Conservation (phyloP, 2,113 vertebrate species). For the Amphiprion ocellaris region DNA sequence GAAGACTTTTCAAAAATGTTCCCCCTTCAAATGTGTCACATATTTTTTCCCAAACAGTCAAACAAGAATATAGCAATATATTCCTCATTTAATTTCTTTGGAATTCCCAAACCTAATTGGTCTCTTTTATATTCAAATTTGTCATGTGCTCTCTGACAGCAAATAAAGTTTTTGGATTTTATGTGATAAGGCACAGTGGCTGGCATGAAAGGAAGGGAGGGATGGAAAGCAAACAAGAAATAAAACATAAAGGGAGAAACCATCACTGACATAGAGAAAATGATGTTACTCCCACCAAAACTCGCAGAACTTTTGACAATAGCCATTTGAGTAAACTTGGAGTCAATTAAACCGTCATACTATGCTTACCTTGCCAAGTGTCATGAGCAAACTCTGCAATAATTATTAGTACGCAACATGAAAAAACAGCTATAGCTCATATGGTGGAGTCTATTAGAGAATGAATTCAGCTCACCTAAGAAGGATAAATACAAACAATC, state of each 20-base stretch:
- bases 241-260: not conserved
- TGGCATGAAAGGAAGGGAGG: slow-evolving; percentile 1
- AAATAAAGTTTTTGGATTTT: not conserved
- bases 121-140: not conserved
- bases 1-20: slow-evolving; percentile 2
- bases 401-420: not conserved
- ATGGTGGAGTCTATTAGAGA: not conserved
- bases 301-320: too few species aligned
- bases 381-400: not conserved
- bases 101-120: not conserved
- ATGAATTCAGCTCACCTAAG: not conserved
- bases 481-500: too few species aligned
- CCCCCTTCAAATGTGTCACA: not conserved
- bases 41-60: slow-evolving; percentile 13
- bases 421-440: slow-evolving; percentile 15
- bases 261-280: slow-evolving; percentile 10
- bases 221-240: too few species aligned
- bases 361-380: not conserved
- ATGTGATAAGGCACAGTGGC: slow-evolving; percentile 1
- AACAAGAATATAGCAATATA: not conserved
- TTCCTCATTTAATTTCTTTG: not conserved
- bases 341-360: slow-evolving; percentile 36
- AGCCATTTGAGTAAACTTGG: not conserved
- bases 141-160: not conserved
- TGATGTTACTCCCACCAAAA: not conserved